These are phyloP conservation scores for Esox niger DNA, from an alignment of 2,113 vertebrate genomes.

Conservation along the genomic window DNA sequence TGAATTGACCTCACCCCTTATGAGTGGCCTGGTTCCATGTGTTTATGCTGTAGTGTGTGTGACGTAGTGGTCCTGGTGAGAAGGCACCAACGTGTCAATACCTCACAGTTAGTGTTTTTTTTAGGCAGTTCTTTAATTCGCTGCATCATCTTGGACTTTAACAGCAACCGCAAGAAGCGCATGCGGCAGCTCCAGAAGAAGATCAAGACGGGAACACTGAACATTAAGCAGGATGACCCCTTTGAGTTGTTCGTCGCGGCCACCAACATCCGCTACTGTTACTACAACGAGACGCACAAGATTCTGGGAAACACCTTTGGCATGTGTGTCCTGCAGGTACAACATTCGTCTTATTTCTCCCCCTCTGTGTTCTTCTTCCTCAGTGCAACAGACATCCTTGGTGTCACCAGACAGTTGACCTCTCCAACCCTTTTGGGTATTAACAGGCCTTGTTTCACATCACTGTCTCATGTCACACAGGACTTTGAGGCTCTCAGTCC, in stretches of 20 bases:
- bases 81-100: too few species aligned
- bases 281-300: slow-evolving; percentile 97
- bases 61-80: too few species aligned
- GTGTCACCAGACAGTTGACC: neutral
- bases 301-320: slow-evolving; percentile 96
- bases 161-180: slow-evolving; percentile 88
- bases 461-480: too few species aligned
- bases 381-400: too few species aligned
- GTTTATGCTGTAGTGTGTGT: too few species aligned
- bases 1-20: too few species aligned
- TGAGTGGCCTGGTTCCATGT: too few species aligned
- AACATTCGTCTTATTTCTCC: too few species aligned
- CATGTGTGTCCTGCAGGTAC: slow-evolving; percentile 95
- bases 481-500: slow-evolving; percentile 97
- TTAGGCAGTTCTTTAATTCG: too few species aligned
- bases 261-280: slow-evolving; percentile 97
- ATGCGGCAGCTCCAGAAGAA: slow-evolving; percentile 96
- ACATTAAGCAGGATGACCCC: slow-evolving; percentile 90
- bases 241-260: slow-evolving; percentile 95
- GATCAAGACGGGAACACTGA: slow-evolving; percentile 89
- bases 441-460: neutral
- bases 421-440: neutral
- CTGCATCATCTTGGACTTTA: too few species aligned
- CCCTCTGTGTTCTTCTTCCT: neutral
- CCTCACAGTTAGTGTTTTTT: too few species aligned